A percentile compares a stretch with the other conserved stretches of the same genome.
These are phyloP conservation scores for Python bivittatus DNA, from an alignment of 2,113 vertebrate species.

Conservation along the genomic window DNA sequence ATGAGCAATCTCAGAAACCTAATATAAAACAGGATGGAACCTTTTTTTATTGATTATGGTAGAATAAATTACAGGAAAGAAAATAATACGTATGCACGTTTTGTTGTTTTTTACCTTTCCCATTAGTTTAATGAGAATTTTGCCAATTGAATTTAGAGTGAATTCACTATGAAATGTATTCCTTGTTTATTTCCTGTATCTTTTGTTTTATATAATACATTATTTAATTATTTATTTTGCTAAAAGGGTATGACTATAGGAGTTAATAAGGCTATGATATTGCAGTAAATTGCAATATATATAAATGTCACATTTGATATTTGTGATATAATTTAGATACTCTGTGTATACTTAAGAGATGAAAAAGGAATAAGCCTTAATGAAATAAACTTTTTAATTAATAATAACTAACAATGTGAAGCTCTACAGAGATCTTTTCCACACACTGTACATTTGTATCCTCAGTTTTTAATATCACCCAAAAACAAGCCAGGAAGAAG, in stretches of 20 bases:
- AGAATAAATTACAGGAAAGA: background rate
- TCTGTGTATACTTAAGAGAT: too few species aligned
- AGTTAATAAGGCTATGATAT: background rate
- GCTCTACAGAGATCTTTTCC: background rate
- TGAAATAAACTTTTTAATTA: background rate
- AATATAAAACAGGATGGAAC: background rate
- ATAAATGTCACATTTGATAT: background rate
- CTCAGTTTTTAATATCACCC: background rate
- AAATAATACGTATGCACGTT: background rate
- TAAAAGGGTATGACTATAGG: background rate
- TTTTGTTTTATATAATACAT: background rate
- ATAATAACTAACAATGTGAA: background rate
- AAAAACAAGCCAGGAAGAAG: background rate
- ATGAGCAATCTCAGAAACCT: background rate
- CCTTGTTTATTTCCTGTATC: background rate
- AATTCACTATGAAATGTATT: background rate
- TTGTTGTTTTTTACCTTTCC: background rate
- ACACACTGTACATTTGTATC: background rate
- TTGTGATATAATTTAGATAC: background rate
- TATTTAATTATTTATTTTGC: background rate
- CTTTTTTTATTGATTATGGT: background rate
- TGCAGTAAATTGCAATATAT: too few species aligned
- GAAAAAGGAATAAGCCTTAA: background rate
- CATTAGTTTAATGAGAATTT: background rate
- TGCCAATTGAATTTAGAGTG: background rate